Percentiles rank a stretch among this genome's conserved stretches.
Conservation (phyloP, 2,797 vertebrate genomes). For the Aselliscus stoliczkanus region DNA sequence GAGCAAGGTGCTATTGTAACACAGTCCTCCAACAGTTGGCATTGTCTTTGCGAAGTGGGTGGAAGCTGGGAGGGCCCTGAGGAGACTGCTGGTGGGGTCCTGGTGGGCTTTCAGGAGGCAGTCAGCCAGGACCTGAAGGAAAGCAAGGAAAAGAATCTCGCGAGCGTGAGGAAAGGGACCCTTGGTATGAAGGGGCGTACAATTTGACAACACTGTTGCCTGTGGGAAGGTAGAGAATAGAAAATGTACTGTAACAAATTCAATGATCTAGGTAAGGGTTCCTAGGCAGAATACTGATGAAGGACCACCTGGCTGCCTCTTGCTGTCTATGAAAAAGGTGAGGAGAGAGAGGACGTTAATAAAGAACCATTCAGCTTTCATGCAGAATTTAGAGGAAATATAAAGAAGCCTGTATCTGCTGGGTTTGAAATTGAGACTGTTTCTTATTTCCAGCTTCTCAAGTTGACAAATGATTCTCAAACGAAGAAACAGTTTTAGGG, state of each 20-base stretch:
- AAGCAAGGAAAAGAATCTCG: neutral
- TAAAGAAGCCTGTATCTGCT: slow-evolving; percentile 24
- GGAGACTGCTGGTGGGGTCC: neutral
- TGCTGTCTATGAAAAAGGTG: neutral
- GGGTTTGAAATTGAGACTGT: slow-evolving; percentile 58
- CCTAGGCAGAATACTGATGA: slow-evolving; percentile 20
- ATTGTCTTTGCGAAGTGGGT: neutral
- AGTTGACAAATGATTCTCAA: slow-evolving; percentile 60
- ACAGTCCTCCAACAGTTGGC: neutral
- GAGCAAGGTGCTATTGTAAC: neutral
- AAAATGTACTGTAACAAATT: neutral
- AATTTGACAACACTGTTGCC: neutral
- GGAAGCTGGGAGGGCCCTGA: neutral
- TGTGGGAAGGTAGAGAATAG: neutral
- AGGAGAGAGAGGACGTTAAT: slow-evolving; percentile 39
- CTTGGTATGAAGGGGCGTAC: neutral
- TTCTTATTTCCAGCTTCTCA: slow-evolving; percentile 57
- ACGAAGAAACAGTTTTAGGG: slow-evolving; percentile 58
- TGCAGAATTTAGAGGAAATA: slow-evolving; percentile 48
- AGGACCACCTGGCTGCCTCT: slow-evolving; percentile 12
- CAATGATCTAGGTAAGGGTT: neutral
- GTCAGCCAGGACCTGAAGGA: neutral
- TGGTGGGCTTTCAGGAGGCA: neutral
- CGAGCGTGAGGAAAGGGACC: neutral
- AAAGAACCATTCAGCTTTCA: slow-evolving; percentile 42